These are phyloP conservation scores for Drosophila siamana DNA, from an alignment of 2,888 invertebrate genomes.

Conservation along the genomic window DNA sequence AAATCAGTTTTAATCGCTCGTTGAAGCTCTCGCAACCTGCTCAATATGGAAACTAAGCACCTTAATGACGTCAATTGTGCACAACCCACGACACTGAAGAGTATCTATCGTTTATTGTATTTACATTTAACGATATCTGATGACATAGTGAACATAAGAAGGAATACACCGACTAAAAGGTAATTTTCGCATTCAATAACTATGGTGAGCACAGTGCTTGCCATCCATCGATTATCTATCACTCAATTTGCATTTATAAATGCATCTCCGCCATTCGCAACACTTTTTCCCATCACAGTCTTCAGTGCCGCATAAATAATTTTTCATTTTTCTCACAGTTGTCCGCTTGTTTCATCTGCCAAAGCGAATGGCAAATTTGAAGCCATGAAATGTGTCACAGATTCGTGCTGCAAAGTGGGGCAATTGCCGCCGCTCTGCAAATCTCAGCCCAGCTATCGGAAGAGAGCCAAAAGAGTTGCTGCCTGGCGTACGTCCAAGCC, in stretches of 20 bases:
- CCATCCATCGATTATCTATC: not conserved
- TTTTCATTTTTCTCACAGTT: slow-evolving; percentile 24
- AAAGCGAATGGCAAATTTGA: slow-evolving; percentile 47
- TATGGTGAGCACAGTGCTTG: not conserved
- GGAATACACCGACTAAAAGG: not conserved
- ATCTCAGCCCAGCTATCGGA: not conserved
- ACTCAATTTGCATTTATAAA: not conserved
- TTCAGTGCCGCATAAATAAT: not conserved
- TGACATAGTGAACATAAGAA: no score
- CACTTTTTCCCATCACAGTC: not conserved
- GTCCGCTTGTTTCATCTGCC: slow-evolving; percentile 41
- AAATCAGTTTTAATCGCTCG: slow-evolving; percentile 51
- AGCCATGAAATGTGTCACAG: slow-evolving; percentile 47
- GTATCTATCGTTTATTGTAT: no score
- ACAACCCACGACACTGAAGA: no score
- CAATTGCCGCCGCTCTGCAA: slow-evolving; percentile 48
- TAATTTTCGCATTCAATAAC: not conserved
- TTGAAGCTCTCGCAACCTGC: no score
- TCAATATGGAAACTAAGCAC: slow-evolving; percentile 17
- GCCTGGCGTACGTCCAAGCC: slow-evolving; percentile 47
- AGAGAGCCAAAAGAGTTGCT: slow-evolving; percentile 5
- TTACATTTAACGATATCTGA: no score
- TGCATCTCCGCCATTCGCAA: not conserved
- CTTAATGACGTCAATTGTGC: slow-evolving; percentile 1
- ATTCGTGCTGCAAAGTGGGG: slow-evolving; percentile 30